These are phyloP conservation scores for Sebastes oblongus DNA, from an alignment of 2,797 vertebrate species.

Conservation along the genomic window DNA sequence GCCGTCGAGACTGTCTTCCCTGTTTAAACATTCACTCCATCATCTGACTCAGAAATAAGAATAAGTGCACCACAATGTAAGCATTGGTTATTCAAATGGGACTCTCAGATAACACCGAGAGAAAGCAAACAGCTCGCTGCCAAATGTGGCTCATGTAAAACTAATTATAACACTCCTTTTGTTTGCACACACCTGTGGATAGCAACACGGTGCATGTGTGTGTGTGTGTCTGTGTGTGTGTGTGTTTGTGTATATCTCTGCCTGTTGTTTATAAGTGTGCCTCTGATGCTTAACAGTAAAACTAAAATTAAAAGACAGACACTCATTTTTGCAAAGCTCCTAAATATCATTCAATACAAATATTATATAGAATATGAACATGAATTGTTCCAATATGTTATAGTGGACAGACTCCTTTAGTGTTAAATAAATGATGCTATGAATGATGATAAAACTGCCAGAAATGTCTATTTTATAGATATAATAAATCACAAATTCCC, in stretches of 20 bases:
- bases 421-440: neutral
- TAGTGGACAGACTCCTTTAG: neutral
- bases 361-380: neutral
- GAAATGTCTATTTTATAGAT: neutral
- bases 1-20: neutral
- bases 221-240: neutral
- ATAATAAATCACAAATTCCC: neutral
- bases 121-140: slow-evolving; percentile 71
- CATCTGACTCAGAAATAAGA: slow-evolving; percentile 45
- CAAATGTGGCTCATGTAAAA: slow-evolving; percentile 76
- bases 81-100: slow-evolving; percentile 75
- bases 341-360: neutral
- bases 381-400: neutral
- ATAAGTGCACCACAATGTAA: slow-evolving; percentile 53
- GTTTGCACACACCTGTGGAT: slow-evolving; percentile 74
- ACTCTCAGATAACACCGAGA: slow-evolving; percentile 49
- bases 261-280: neutral
- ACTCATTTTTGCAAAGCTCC: neutral
- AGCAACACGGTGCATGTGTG: neutral
- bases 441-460: neutral
- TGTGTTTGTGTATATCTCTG: neutral
- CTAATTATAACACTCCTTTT: slow-evolving; percentile 74
- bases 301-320: neutral
- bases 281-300: neutral
- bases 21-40: slow-evolving; percentile 57